Evolutionary conservation across 2,113 vertebrate genomes (phyloP).

Genomic region (Balaeniceps rex): DNA sequence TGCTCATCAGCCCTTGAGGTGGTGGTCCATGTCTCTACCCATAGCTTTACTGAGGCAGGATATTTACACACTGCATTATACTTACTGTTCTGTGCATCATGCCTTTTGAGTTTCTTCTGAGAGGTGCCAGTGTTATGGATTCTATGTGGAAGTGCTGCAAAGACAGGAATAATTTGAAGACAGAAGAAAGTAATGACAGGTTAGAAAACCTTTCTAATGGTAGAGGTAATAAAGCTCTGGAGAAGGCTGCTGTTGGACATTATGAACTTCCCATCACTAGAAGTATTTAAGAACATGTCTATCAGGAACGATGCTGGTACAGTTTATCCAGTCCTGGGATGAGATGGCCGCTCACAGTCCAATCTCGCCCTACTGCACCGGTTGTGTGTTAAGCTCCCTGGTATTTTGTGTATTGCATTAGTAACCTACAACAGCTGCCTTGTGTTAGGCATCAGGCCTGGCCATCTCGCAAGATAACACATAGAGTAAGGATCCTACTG

Average conservation of each 20-base stretch:
- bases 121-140: neutral
- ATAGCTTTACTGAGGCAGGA: neutral
- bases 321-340: neutral
- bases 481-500: neutral
- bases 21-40: neutral
- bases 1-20: neutral
- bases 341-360: neutral
- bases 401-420: neutral
- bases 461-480: neutral
- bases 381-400: neutral
- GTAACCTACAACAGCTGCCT: neutral
- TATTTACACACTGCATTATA: neutral
- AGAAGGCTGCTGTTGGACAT: neutral
- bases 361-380: accelerated
- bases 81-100: neutral
- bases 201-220: neutral
- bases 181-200: neutral
- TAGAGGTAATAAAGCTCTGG: neutral
- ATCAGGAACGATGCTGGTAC: neutral
- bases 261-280: neutral
- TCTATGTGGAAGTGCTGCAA: neutral
- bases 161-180: neutral
- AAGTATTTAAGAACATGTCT: neutral
- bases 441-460: neutral
- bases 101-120: neutral